These are phyloP conservation scores for Aspidapion aeneum DNA, from an alignment of 2,888 invertebrate species.

Conservation along the genomic window DNA sequence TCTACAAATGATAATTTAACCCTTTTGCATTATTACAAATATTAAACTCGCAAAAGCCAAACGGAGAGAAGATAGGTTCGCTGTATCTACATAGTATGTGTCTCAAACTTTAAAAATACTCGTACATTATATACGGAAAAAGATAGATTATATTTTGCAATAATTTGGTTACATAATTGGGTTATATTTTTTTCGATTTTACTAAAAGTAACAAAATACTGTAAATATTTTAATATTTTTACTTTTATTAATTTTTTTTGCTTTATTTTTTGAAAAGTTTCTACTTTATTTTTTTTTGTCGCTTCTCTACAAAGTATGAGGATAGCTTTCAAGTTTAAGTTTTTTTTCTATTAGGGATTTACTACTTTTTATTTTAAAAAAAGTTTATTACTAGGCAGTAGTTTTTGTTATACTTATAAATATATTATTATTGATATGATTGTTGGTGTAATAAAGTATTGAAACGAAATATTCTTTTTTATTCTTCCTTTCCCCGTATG, in stretches of 20 bases:
- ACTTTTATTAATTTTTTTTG: background rate
- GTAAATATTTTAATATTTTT: background rate
- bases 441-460: constrained; percentile 50
- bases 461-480: no score
- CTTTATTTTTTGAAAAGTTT: background rate
- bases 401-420: constrained; percentile 50
- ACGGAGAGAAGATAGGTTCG: no score
- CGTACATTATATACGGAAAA: background rate
- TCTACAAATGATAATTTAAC: no score
- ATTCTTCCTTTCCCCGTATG: no score
- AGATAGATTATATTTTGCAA: background rate
- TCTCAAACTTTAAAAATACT: background rate
- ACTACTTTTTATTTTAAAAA: constrained; percentile 16
- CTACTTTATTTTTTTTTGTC: background rate
- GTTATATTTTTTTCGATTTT: background rate
- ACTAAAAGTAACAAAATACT: background rate
- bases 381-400: constrained; percentile 46
- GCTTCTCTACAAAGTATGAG: background rate
- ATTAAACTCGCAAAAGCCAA: no score
- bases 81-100: background rate
- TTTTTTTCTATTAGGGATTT: background rate
- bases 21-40: no score
- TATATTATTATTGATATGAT: constrained; percentile 51
- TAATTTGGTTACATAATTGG: background rate
- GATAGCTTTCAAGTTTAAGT: background rate